Evolutionary conservation across 2,888 invertebrate species (phyloP), one percentile per base, ranked within the genome.

Genomic region (Zonitis immaculata): DNA sequence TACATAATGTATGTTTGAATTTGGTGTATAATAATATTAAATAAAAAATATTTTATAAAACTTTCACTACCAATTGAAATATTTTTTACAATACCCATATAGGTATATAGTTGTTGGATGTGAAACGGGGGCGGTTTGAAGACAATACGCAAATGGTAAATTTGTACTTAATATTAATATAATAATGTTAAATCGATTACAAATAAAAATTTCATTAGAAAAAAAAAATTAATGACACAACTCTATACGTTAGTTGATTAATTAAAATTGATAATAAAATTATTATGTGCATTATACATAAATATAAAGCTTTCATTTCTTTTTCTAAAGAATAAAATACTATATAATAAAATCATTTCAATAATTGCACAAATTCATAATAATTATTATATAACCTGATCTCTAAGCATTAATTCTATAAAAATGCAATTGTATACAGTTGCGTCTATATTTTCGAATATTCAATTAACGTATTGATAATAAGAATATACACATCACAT

Each of bases 21-120:
- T 62, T 54, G 58, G 53, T 62, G 62, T 62, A 62, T 56, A 61
- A 61, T 54, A 54, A 59, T 62, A 57, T 61, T 59, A 25, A 25
- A 25, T 6, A 27, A 27, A 27, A 9, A 27, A 27, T 27, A 27
- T 6, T 27, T 27, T 25, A 25, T 25, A 25, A 6, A 25, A n/a
- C n/a, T n/a, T n/a, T n/a, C n/a, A n/a, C n/a, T n/a, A n/a, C n/a
- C n/a, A n/a, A n/a, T n/a, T n/a, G n/a, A n/a, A n/a, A n/a, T n/a
- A n/a, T n/a, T n/a, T n/a, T n/a, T n/a, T n/a, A n/a, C 25, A 25
- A 25, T 25, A 25, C 6, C 25, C 6, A 25, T 25, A 25, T 6
- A 25, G 6, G 25, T 25, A n/a, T 25, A 25, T 25, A 25, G 25
- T 6, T 25, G 25, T 25, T 25, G 5, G 25, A 3, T n/a, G n/a